Evolutionary conservation across 2,797 vertebrate species (phyloP).

Genomic region (Pterois miles): DNA sequence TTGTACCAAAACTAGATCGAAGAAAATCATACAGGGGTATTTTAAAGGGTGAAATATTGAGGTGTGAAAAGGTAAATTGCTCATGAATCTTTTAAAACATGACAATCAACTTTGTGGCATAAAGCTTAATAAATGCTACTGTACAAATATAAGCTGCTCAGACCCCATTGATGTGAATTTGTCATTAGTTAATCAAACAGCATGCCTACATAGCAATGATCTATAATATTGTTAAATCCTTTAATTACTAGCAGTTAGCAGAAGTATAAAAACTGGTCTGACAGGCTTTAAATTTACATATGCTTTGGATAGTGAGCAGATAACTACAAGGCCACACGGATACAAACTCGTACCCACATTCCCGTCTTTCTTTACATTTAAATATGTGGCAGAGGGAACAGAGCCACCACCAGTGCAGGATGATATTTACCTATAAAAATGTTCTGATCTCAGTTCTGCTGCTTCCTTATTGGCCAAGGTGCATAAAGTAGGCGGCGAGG

Average conservation of each 20-base stretch:
- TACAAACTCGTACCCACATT: conserved; percentile 8
- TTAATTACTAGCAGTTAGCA: not conserved
- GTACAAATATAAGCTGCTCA: not conserved
- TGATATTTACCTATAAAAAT: conserved; percentile 2
- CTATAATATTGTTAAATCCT: not conserved
- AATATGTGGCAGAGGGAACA: not conserved
- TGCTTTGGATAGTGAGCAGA: not conserved
- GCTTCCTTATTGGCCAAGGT: conserved; percentile 24
- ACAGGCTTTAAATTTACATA: not conserved
- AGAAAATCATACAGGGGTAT: not conserved
- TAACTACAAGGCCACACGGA: not conserved
- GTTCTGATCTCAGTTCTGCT: conserved; percentile 7
- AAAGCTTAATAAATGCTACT: not conserved
- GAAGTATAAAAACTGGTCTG: not conserved
- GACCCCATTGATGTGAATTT: not conserved
- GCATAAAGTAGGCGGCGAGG: conserved; percentile 4
- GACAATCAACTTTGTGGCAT: not conserved
- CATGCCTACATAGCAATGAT: not conserved
- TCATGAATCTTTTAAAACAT: not conserved
- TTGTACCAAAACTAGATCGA: not conserved
- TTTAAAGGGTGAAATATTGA: not conserved
- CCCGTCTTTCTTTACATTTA: not conserved
- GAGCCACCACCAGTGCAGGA: not conserved
- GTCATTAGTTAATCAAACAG: not conserved
- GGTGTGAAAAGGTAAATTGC: not conserved